Conservation (phyloP, 2,113 vertebrate species). For the Bubo scandiacus region DNA sequence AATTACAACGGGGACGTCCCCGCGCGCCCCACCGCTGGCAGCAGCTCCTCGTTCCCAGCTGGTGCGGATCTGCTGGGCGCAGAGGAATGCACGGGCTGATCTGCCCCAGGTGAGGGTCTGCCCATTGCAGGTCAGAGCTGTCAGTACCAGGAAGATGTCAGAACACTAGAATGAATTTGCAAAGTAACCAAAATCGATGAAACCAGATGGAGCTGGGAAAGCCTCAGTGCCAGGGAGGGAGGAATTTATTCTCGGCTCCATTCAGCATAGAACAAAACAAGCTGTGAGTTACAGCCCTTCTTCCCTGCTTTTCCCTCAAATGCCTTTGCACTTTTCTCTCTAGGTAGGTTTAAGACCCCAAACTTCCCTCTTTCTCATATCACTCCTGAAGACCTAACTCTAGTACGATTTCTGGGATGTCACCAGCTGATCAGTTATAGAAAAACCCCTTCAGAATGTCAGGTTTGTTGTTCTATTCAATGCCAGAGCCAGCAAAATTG, state of each 20-base stretch:
- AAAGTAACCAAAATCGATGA: background rate
- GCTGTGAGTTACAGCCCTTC: background rate
- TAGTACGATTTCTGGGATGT: background rate
- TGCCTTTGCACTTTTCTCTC: background rate
- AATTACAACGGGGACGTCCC: background rate
- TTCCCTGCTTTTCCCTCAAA: background rate
- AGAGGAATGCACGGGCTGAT: background rate
- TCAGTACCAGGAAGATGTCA: background rate
- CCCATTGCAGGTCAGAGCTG: background rate
- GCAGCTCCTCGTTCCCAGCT: background rate
- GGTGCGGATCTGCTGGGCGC: background rate
- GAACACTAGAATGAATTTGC: background rate
- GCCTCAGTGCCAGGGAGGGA: background rate
- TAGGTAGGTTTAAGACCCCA: background rate
- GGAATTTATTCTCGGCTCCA: background rate
- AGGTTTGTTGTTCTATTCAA: background rate
- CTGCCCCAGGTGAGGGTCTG: background rate
- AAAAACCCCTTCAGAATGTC: background rate
- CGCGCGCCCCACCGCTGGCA: fast-evolving
- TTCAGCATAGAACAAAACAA: background rate
- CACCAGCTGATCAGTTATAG: background rate
- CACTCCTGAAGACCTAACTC: background rate
- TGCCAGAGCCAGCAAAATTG: background rate
- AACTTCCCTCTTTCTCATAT: background rate
- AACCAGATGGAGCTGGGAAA: background rate